Conservation (phyloP, 2,113 vertebrate genomes). For the Bos javanicus region DNA sequence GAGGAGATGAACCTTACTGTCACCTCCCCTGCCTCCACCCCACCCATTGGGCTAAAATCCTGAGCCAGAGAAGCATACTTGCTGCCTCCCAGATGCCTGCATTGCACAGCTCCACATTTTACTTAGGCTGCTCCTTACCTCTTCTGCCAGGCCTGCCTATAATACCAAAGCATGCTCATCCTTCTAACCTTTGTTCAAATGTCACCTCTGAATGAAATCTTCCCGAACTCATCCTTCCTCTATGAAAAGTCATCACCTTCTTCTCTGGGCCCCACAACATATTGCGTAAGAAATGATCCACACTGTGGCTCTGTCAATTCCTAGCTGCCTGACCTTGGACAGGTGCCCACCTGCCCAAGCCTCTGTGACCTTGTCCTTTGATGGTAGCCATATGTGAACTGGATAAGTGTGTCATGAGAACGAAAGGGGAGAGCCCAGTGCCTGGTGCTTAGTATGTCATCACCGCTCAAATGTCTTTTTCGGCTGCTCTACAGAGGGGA, state of each 20-base stretch:
- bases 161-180: not conserved
- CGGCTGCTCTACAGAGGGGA: not conserved
- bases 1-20: fast-evolving
- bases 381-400: fast-evolving
- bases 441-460: not conserved
- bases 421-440: not conserved
- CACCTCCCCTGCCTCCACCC: not conserved
- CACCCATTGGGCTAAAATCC: not conserved
- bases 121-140: no score
- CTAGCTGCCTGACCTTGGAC: not conserved
- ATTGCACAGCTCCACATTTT: not conserved
- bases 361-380: not conserved
- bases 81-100: not conserved
- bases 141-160: not conserved
- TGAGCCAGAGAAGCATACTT: not conserved
- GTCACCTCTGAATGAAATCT: not conserved
- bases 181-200: not conserved
- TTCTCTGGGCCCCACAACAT: not conserved
- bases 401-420: not conserved
- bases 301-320: not conserved
- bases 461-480: not conserved
- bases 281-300: not conserved
- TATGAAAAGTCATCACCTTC: not conserved
- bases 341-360: not conserved
- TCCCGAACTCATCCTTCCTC: not conserved